Conservation (phyloP, 2,888 invertebrate genomes). For the Ypsolopha sequella region DNA sequence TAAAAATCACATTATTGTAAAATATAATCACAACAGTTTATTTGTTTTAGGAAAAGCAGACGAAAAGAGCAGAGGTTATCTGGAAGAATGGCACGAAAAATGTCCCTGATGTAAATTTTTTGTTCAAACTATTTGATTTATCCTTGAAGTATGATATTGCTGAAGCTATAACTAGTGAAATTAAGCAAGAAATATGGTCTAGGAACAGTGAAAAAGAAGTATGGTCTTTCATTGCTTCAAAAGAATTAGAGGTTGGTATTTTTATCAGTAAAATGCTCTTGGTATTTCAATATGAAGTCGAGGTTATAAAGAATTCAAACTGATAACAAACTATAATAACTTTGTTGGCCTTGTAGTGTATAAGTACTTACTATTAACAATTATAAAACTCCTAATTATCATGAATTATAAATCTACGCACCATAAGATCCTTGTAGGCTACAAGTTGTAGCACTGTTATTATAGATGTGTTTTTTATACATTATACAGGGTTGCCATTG, state of each 20-base stretch:
- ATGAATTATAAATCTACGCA: not conserved
- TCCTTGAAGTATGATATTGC: constrained; percentile 72
- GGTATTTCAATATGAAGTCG: not conserved
- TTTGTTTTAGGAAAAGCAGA: constrained; percentile 45
- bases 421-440: too few relatives aligned
- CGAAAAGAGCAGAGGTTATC: constrained; percentile 70
- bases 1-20: too few relatives aligned
- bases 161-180: constrained; percentile 51
- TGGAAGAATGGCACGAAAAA: constrained; percentile 73
- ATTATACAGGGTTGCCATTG: constrained; percentile 45
- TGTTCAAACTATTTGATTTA: constrained; percentile 72
- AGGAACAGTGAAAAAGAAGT: constrained; percentile 36
- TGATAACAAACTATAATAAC: too few relatives aligned
- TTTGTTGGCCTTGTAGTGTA: too few relatives aligned
- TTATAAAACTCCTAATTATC: not conserved
- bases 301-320: not conserved
- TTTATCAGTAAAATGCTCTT: not conserved
- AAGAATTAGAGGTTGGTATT: constrained; percentile 47
- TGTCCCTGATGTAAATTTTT: constrained; percentile 65
- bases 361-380: too few relatives aligned
- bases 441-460: too few relatives aligned
- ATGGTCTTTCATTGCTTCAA: constrained; percentile 51
- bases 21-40: not conserved
- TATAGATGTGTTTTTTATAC: not conserved
- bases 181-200: constrained; percentile 52